phyloP scores from a whole-genome alignment of 2,113 vertebrate genomes.

The Lota lota region DNA sequence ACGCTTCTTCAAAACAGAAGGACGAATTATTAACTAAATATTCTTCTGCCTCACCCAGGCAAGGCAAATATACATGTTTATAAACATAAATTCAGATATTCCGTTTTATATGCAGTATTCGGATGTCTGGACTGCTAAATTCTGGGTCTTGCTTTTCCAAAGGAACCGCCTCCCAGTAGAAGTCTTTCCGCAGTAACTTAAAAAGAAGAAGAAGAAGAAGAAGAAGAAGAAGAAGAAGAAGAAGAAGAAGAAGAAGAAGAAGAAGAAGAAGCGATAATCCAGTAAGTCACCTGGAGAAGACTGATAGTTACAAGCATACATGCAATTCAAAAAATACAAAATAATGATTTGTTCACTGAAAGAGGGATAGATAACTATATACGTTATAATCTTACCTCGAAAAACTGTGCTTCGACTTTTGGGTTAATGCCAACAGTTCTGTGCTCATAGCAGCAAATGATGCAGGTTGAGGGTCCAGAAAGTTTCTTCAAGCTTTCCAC shows the following conservation, averaged over 20 bases:
- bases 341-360: neutral
- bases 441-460: conserved; percentile 95
- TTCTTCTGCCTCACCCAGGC: neutral
- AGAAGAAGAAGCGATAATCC: conserved; percentile 2
- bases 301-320: neutral
- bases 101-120: conserved; percentile 78
- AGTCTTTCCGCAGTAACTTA: conserved; percentile 85
- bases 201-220: no score
- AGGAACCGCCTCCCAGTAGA: conserved; percentile 84
- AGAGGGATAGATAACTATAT: neutral
- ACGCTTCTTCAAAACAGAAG: no score
- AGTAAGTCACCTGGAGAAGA: conserved; percentile 5
- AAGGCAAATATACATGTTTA: neutral
- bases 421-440: conserved; percentile 92
- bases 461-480: conserved; percentile 80
- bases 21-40: no score
- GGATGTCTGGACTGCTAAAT: conserved; percentile 91
- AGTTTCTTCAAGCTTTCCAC: conserved; percentile 88
- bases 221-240: no score
- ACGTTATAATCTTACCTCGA: conserved; percentile 77
- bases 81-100: conserved; percentile 34
- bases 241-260: no score
- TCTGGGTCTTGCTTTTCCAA: conserved; percentile 87
- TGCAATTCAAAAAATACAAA: neutral
- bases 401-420: conserved; percentile 87